Conservation (phyloP, 2,797 vertebrate species). For the Chelonia mydas region DNA sequence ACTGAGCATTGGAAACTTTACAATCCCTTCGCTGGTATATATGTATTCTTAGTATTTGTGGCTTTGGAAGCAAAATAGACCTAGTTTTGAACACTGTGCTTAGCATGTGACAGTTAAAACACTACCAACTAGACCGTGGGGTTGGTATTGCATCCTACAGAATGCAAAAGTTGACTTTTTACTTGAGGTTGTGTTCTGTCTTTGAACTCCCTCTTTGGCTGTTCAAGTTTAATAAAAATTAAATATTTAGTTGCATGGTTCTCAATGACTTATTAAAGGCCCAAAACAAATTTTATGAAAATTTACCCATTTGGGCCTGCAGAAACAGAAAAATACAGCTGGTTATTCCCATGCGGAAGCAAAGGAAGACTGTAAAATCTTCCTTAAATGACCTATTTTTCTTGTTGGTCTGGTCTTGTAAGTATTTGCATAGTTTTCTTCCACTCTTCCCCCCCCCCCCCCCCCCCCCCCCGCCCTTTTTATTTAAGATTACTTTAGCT, state of each 20-base stretch:
- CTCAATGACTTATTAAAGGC: not conserved
- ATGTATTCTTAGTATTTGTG: not conserved
- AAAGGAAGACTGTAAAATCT: not conserved
- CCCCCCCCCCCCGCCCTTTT: no score
- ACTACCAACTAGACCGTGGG: not conserved
- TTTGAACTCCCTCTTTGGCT: not conserved
- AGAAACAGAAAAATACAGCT: not conserved
- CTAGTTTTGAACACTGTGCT: not conserved
- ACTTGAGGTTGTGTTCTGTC: rapidly evolving
- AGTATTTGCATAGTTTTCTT: conserved; percentile 30
- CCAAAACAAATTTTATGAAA: not conserved
- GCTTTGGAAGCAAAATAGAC: not conserved
- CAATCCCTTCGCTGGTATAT: not conserved
- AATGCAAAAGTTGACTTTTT: rapidly evolving
- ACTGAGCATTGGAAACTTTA: not conserved
- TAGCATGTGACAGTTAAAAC: not conserved
- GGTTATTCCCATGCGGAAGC: not conserved
- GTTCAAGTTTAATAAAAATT: not conserved
- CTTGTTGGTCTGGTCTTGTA: conserved; percentile 10
- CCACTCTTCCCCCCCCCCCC: not conserved
- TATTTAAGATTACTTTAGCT: conserved; percentile 12
- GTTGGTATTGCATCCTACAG: not conserved
- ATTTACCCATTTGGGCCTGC: not conserved
- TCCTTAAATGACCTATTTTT: not conserved
- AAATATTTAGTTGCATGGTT: not conserved